Evolutionary conservation across 2,888 invertebrate species (phyloP), one percentile per base, ranked within the genome.

Genomic region (Chouioia cunea): DNA sequence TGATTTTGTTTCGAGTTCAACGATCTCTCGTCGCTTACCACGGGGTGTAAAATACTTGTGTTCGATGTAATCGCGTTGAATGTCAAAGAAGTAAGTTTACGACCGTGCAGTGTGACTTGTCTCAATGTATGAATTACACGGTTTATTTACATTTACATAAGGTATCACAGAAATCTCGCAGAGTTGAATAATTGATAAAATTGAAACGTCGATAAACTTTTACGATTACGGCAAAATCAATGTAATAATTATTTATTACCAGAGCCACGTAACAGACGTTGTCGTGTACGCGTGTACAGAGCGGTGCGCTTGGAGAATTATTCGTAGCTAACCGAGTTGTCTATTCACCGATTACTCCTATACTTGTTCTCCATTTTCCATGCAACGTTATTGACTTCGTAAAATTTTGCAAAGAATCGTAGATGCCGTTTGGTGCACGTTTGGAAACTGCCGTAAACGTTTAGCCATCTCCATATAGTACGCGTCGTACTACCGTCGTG

Each of bases 161-260:
- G 20, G 10, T 16, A 53, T 20, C 64, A 20, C n/a, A 23, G n/a
- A 20, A 6, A 36, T 47, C 59, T 12, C 36, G 47, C 59, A 64
- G 47, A 70, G 58, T 70, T 64, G 22, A 64, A 58, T 59, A 70
- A 70, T 59, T 47, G 48, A 67, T 47, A 47, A 54, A 54, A 60
- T 54, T 20, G 53, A 54, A 58, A 60, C 16, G 57, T 14, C 14
- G n/a, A 20, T 36, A 36, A 36, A 57, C 15, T 22, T 66, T 60
- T 67, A 58, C 16, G 53, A 36, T 54, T n/a, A 22, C 18, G 48
- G 47, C 14, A 53, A 36, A 22, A 53, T 36, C 36, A 10, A 12
- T 36, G 36, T 36, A 36, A 36, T 8, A 47, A 53, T 18, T 36
- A 20, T n/a, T 43, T 65, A 65, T 43, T 50, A 48, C 48, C 48